Evolutionary conservation across 2,888 invertebrate genomes (phyloP), one percentile per base, ranked within the genome.

Genomic region (Drosophila hamatofila): DNA sequence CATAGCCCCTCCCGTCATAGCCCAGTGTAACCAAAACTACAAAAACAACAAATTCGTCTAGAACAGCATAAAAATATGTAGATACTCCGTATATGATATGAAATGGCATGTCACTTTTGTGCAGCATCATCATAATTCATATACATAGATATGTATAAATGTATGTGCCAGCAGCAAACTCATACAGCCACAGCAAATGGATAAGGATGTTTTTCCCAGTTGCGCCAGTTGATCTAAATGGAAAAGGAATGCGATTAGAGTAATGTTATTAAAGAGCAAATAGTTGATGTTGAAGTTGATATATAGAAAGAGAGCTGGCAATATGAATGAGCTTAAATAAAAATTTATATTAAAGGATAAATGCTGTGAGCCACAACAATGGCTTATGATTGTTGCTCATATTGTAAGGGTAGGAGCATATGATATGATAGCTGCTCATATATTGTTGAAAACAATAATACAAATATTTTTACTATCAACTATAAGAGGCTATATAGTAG

Each of bases 51-150:
- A 72, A 67, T 77, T 79, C 61, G 52, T 76, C 78, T 70, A 72
- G 73, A 72, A 58, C 72, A 81, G 75, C 83, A 81, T 37, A 78
- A 66, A 71, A 79, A 72, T 52, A 80, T 72, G 68, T 60, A 68
- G 57, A 76, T 70, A 59, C 66, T 71, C 49, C 56, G 55, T 49
- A 65, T 48, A 63, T 73, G 79, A 66, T 73, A 80, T 81, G 80
- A 51, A 73, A 76, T 79, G 54, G 55, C 63, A 69, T 83, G 80
- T 74, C 87, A 83, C 68, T 77, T 81, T 85, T 74, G 42, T 83
- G 84, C 86, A 74, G 80, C 84, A 75, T 84, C 83, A 83, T 83
- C 87, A 84, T 81, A 78, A 82, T 75, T 83, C 80, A 83, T 68
- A 66, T 63, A 68, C 21, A 18, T 2, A 48, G 12, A 33, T 33